Evolutionary conservation across 2,888 invertebrate species (phyloP), one percentile per base, ranked within the genome.

Genomic region (Nemapogon koenigi): DNA sequence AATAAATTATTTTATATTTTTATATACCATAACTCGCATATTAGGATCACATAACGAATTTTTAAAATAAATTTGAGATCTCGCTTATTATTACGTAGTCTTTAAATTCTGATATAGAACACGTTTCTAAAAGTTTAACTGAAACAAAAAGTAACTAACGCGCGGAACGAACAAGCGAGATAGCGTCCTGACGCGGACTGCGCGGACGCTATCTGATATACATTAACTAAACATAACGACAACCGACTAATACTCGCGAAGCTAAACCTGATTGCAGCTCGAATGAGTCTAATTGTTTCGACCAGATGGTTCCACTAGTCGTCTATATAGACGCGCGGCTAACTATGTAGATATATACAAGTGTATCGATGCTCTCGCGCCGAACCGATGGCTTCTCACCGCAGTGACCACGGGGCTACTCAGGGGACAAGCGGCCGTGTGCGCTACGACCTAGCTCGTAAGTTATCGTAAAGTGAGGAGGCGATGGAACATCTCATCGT

Each of bases 51-150:
- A 70, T 65, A 71, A 73, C 59, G 64, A 69, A 65, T 69, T 67
- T 65, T 71, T 55, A 65, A 76, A 73, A 72, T 72, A 75, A 76
- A 76, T 75, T 76, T 78, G 78, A 78, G 78, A 78, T 76, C 78
- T 76, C 73, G 75, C 78, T 78, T 76, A 76, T 70, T 70, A 72
- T 70, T 73, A 76, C 68, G 71, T 76, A 75, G 75, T 75, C 76
- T 75, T 75, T 73, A 69, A 67, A 69, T 62, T 76, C 73, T 72
- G 73, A 73, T 69, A 73, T 70, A 72, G 69, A 75, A 72, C 68
- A 70, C 65, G 67, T 66, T 55, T 63, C 71, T 75, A 75, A 64
- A 68, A 70, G 70, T 65, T 61, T 69, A 68, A 72, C 63, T 70
- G 69, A 69, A 69, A 61, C 57, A 59, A 65, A 57, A 55, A 53